Evolutionary conservation across 2,113 vertebrate species (phyloP).

Genomic region (Isurus oxyrinchus): DNA sequence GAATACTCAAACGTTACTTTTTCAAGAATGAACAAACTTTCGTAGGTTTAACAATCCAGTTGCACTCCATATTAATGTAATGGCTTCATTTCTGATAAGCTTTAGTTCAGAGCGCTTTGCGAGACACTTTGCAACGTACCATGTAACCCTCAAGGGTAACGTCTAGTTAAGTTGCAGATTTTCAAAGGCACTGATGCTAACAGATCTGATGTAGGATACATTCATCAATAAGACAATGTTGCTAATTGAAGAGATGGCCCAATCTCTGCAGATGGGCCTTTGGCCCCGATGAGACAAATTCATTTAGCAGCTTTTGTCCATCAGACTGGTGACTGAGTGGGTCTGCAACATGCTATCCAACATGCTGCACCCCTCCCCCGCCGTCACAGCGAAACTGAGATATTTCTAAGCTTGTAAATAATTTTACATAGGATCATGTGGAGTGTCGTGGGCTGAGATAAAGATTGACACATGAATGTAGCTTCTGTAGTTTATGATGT

Average conservation of each 20-base stretch:
- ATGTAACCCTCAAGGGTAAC: background rate
- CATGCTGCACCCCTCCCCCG: background rate
- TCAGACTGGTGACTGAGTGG: background rate
- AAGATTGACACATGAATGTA: background rate
- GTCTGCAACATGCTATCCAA: background rate
- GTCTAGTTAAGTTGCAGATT: background rate
- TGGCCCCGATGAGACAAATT: background rate
- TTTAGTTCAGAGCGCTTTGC: background rate
- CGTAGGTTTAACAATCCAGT: background rate
- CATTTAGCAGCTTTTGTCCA: background rate
- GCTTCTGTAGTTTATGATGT: background rate
- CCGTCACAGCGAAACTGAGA: background rate
- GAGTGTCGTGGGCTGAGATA: background rate
- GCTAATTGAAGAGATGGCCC: background rate
- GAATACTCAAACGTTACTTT: no score
- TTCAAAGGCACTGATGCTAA: background rate
- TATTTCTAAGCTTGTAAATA: background rate
- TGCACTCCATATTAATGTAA: background rate
- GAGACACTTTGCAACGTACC: background rate
- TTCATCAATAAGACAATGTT: background rate
- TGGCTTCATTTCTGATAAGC: background rate
- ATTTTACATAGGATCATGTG: background rate
- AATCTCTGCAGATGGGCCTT: background rate
- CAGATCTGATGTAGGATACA: background rate
- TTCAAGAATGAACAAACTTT: background rate